Percentiles rank a stretch among this genome's conserved stretches.
These are phyloP conservation scores for Rhadinocentrus ornatus DNA, from an alignment of 2,797 vertebrate species.

Conservation along the genomic window DNA sequence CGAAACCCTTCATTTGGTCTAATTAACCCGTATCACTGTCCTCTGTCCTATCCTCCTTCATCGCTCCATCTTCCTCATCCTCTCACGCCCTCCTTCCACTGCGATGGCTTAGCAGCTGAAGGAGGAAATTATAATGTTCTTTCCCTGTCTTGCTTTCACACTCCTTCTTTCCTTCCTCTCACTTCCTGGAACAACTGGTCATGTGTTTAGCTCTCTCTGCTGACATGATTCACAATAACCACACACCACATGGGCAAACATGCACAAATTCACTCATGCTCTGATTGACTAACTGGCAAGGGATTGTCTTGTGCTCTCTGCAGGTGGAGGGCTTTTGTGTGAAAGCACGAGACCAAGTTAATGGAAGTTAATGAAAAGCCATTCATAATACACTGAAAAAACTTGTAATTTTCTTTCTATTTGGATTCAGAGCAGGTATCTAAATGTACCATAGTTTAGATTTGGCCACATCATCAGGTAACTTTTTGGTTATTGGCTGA, in stretches of 20 bases:
- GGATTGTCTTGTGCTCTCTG: slow-evolving; percentile 26
- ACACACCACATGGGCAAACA: slow-evolving; percentile 32
- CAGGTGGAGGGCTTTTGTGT: slow-evolving; percentile 21
- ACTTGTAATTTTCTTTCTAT: not conserved
- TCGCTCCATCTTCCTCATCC: slow-evolving; percentile 43
- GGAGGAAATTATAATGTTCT: slow-evolving; percentile 73
- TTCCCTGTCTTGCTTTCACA: slow-evolving; percentile 34
- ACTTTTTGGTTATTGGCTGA: too few species aligned
- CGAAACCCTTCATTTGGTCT: slow-evolving; percentile 67
- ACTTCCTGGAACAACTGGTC: slow-evolving; percentile 48
- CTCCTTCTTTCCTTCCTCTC: slow-evolving; percentile 31
- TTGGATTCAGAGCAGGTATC: not conserved
- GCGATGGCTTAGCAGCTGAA: slow-evolving; percentile 54
- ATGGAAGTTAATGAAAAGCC: not conserved
- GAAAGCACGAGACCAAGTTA: not conserved
- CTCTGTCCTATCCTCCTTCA: slow-evolving; percentile 30
- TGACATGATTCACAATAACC: slow-evolving; percentile 53
- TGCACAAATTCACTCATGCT: slow-evolving; percentile 44
- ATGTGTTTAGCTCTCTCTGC: slow-evolving; percentile 42
- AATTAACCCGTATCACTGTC: slow-evolving; percentile 68
- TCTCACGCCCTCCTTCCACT: slow-evolving; percentile 46
- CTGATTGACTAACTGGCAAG: slow-evolving; percentile 9
- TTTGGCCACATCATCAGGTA: not conserved
- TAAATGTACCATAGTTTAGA: not conserved
- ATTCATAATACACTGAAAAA: not conserved